Evolutionary conservation across 1,140 invertebrate genomes (phyloP), one percentile per base, ranked within the genome.

Genomic region (Pseudobourletiella spinata): DNA sequence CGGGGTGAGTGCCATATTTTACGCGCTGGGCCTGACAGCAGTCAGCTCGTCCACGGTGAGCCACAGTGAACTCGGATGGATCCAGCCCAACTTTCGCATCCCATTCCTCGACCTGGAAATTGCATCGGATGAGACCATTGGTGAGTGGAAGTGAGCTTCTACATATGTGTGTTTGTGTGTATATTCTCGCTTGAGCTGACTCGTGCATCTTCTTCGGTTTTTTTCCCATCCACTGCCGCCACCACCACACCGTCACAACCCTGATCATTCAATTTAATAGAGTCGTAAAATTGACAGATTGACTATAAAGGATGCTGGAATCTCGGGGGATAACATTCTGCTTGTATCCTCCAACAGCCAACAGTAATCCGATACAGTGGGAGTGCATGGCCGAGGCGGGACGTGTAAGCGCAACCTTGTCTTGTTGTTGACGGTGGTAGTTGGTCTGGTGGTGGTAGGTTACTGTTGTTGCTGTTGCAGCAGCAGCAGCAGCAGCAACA

Each of bases 1-100:
- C 11, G 15, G 22, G 3, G 8, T 61, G 8, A 24, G 15, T 0
- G 59, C 59, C 39, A 39, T 44, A 54, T 61, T 61, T 52, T 61
- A 61, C 35, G 25, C 20, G 14, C 48, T 54, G 24, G 59, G 59
- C 30, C 26, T 61, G 14, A 18, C 25, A 25, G 51, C 59, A 24
- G 51, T 50, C 18, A 46, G 44, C 14, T 20, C 18, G 14, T 52
- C 30, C 22, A 26, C 11, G 35, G 6, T 26, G 25, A 39, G 26
- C 24, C 35, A 42, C 4, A 30, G 30, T 26, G 59, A 61, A 24
- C 11, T 61, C 11, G 29, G 35, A 11, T 8, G 1, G 2, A 42
- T 61, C 43, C 30, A 52, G 18, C 48, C 42, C 6, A 51, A 61
- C 22, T 61, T 61, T 61, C 48, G 59, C 2, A 29, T 61, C 25